These are phyloP conservation scores for Aplysina aerophoba DNA, from an alignment of 37 sponge, comb jelly and placozoan genomes.

Conservation along the genomic window DNA sequence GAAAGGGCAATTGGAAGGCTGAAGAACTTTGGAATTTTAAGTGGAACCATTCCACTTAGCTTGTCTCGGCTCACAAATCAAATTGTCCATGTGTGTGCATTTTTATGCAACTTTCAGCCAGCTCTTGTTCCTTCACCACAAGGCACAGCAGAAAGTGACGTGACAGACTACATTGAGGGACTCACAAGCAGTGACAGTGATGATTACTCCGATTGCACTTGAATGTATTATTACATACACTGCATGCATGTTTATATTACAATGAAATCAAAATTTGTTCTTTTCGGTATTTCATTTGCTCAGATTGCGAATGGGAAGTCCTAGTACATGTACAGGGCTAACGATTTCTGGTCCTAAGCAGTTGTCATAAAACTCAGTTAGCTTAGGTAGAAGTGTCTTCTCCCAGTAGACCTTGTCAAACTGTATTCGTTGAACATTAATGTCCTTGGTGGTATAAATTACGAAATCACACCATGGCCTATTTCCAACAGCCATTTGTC, in stretches of 20 bases:
- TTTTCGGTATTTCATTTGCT: not conserved
- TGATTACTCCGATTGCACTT: not conserved
- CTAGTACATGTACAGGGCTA: not conserved
- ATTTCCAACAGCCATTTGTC: slow-evolving; percentile 42
- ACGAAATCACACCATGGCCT: no score
- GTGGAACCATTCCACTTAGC: slow-evolving; percentile 44
- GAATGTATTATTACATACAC: not conserved
- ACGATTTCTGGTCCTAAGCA: not conserved
- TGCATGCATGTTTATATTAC: not conserved
- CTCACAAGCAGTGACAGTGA: not conserved
- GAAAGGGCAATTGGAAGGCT: not conserved
- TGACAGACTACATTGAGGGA: slow-evolving; percentile 17
- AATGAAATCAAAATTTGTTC: not conserved
- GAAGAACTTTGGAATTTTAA: slow-evolving; percentile 50
- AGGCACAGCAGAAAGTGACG: slow-evolving; percentile 19
- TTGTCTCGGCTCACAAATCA: slow-evolving; percentile 61
- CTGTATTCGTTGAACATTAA: slow-evolving; percentile 1
- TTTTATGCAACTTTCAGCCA: slow-evolving; percentile 67
- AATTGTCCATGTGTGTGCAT: slow-evolving; percentile 59
- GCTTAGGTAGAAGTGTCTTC: not conserved
- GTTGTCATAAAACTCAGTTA: not conserved
- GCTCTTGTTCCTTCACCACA: slow-evolving; percentile 47
- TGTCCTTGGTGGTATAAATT: not conserved
- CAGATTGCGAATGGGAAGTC: not conserved
- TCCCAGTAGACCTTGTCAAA: slow-evolving; percentile 17